Base-by-base conservation (phyloP, 2,797 vertebrate genomes). In the Dendrocincla fuliginosa region DNA sequence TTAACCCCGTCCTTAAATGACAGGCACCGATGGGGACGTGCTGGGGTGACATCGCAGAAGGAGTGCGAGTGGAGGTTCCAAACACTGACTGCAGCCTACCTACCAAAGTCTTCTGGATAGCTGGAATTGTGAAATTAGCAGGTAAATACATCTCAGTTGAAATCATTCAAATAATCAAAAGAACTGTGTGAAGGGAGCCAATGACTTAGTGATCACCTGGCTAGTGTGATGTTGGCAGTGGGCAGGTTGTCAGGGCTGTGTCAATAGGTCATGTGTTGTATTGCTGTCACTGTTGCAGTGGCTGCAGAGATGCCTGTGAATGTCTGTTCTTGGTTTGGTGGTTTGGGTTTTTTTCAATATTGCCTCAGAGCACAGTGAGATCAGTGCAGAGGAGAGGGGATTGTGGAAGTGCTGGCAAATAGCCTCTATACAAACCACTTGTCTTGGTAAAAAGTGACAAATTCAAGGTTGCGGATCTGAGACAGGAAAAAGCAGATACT, bases 101-200 rank as follows among this genome's bases (percentile, higher is more conserved):
- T 95, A 98, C 98, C 75, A 99, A 99, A 98, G 99, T 99, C 93
- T 99, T 99, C 98, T 99, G 99, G 99, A 99, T 99, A 96, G 99
- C 99, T 97, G 99, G 98, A 94, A 98, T 99, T 95, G 97, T 99
- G 95, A 99, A 99, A 97, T 97, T 99, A 98, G 99, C 99, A 98
- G 99, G 99, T 99, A 94, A 97, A 87, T 41, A 32, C 25, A 28
- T 39, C 78, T 49, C 6, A 55, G 9, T 76, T 69, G 22, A 37
- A 90, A 46, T 57, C 10, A 25, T 44, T 33, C 18, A 74, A 70
- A 44, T 35, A 46, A 56, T 86, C 41, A 9, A 63, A 87, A 27
- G 15, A 75, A 14, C 22, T 52, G 5, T 39, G 20, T 60, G 55
- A 82, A 87, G 46, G 16, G n/a, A 73, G 47, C 25, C n/a, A 28